Percentiles rank a stretch among this genome's conserved stretches.
These are phyloP conservation scores for Mythimna loreyi DNA, from an alignment of 2,888 invertebrate species.

Conservation along the genomic window DNA sequence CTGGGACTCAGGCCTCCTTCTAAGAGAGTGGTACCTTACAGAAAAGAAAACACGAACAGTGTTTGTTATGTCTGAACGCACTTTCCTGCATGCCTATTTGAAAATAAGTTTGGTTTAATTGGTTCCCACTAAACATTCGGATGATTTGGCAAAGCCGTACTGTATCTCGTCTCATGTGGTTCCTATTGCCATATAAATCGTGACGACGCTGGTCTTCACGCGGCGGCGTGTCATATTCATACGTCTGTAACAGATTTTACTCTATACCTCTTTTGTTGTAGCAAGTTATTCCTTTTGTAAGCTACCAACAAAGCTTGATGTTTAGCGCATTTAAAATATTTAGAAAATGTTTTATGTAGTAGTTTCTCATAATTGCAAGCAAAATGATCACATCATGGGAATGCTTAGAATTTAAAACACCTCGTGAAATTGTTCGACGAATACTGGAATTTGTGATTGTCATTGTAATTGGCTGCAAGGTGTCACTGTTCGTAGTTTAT, in stretches of 20 bases:
- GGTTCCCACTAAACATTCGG: not conserved
- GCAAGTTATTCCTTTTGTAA: slow-evolving; percentile 29
- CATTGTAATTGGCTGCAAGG: slow-evolving; percentile 22
- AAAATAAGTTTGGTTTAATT: slow-evolving; percentile 17
- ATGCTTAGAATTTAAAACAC: slow-evolving; percentile 23
- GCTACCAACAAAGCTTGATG: slow-evolving; percentile 32
- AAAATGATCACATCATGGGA: slow-evolving; percentile 11
- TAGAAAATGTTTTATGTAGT: slow-evolving; percentile 20
- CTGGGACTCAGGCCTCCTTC: no score
- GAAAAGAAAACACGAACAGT: not conserved
- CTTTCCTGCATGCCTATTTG: slow-evolving; percentile 29
- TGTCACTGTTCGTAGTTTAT: slow-evolving; percentile 1
- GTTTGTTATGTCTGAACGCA: slow-evolving; percentile 8
- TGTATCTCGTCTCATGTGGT: slow-evolving; percentile 50
- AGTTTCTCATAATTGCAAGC: slow-evolving; percentile 15
- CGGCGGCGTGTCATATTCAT: not conserved
- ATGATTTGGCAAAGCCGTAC: slow-evolving; percentile 28
- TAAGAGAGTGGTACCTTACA: not conserved
- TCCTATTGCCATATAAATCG: slow-evolving; percentile 1
- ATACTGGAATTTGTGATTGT: not conserved
- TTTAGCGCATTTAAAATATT: slow-evolving; percentile 28
- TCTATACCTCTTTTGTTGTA: slow-evolving; percentile 25
- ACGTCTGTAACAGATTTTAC: slow-evolving; percentile 31
- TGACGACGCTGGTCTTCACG: slow-evolving; percentile 8
- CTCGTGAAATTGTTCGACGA: not conserved